A percentile compares a stretch with the other conserved stretches of the same genome.
Evolutionary conservation across 2,797 vertebrate genomes (phyloP).

Genomic region (Australoheros facetus): DNA sequence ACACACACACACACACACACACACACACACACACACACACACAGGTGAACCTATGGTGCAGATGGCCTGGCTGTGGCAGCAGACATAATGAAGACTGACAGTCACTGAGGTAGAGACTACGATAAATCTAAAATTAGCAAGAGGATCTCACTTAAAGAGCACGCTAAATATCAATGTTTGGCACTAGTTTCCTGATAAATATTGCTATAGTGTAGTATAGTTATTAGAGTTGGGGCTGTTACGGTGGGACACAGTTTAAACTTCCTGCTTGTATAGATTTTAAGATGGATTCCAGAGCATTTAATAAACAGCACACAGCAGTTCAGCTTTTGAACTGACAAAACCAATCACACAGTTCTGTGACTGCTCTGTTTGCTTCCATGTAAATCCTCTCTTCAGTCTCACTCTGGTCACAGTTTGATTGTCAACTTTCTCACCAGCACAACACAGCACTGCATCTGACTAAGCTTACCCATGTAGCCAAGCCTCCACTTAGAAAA

Average conservation of each 20-base stretch:
- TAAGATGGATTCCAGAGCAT: background rate
- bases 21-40: background rate
- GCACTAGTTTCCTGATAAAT: background rate
- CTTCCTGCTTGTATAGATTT: background rate
- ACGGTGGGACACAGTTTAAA: background rate
- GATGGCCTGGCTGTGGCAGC: constrained; percentile 9
- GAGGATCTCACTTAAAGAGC: background rate
- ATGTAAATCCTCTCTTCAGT: background rate
- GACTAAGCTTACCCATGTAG: constrained; percentile 85
- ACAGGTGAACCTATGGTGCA: constrained; percentile 4
- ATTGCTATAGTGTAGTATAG: background rate
- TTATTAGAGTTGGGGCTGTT: background rate
- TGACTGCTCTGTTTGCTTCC: background rate
- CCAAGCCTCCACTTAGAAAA: constrained; percentile 85
- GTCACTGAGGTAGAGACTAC: background rate
- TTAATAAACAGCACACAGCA: background rate
- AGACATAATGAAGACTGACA: constrained; percentile 16
- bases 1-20: background rate
- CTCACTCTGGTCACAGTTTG: background rate
- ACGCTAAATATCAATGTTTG: background rate
- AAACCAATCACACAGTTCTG: background rate
- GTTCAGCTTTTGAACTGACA: background rate
- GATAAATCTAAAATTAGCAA: background rate
- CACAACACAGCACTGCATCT: background rate
- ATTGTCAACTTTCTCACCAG: background rate